Percentiles rank a stretch among this genome's conserved stretches.
Evolutionary conservation across 2,888 invertebrate genomes (phyloP).

Genomic region (Perizoma flavofasciatum): DNA sequence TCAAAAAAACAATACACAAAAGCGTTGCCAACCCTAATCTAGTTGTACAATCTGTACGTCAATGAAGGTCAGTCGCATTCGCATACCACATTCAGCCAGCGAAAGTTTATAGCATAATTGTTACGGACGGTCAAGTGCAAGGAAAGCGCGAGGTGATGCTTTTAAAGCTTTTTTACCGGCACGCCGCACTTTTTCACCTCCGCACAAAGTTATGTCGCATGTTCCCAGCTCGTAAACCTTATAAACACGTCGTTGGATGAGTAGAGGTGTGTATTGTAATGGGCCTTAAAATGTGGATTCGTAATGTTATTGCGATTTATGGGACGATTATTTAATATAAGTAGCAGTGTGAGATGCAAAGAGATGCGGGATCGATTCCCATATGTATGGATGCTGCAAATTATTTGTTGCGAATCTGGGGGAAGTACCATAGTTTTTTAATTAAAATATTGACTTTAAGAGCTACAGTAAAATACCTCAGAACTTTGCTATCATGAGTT

Average conservation of each 20-base stretch:
- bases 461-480: no score
- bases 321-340: constrained; percentile 7
- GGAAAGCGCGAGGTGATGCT: constrained; percentile 47
- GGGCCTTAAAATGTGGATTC: constrained; percentile 19
- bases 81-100: constrained; percentile 57
- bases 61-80: constrained; percentile 63
- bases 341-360: background rate
- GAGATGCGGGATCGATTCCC: no score
- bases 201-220: constrained; percentile 30
- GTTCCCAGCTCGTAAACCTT: constrained; percentile 33
- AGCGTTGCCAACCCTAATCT: constrained; percentile 18
- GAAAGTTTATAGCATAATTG: constrained; percentile 74
- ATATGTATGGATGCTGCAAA: no score
- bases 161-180: constrained; percentile 34
- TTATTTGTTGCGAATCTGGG: no score
- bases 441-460: no score
- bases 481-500: no score
- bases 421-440: no score
- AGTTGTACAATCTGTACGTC: constrained; percentile 23
- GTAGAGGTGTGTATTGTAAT: constrained; percentile 21
- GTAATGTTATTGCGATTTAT: constrained; percentile 24
- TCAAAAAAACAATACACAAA: background rate
- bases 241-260: constrained; percentile 31
- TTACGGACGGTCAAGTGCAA: constrained; percentile 66
- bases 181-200: constrained; percentile 23